Conservation (phyloP, 1,140 invertebrate species). For the Apolygus lucorum region DNA sequence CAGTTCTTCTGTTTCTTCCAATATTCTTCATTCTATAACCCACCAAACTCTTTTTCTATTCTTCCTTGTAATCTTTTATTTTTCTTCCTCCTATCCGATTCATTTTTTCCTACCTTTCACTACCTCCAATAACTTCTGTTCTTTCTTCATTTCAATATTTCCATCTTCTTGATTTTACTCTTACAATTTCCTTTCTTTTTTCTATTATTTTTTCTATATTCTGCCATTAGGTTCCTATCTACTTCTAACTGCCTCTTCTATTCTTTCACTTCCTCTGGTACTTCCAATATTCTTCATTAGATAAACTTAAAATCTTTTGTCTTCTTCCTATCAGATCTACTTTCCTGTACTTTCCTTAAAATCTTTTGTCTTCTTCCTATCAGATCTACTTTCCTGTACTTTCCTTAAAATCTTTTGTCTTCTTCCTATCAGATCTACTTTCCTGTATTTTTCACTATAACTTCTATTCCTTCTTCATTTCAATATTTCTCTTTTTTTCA, state of each 20-base stretch:
- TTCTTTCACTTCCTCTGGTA: not conserved
- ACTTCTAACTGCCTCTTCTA: not conserved
- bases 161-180: not conserved
- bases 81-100: not conserved
- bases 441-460: not conserved
- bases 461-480: not conserved
- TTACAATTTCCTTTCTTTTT: too few relatives aligned
- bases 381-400: not conserved
- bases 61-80: not conserved
- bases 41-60: not conserved
- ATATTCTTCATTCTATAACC: too few relatives aligned
- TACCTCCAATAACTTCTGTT: too few relatives aligned
- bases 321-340: too few relatives aligned
- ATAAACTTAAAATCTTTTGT: too few relatives aligned
- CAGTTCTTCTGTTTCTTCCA: not conserved
- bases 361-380: too few relatives aligned
- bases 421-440: not conserved
- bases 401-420: not conserved
- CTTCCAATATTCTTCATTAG: too few relatives aligned
- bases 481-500: not conserved
- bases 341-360: too few relatives aligned
- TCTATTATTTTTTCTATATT: too few relatives aligned
- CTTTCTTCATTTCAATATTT: too few relatives aligned
- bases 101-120: not conserved
- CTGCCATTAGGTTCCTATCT: not conserved